Percentiles rank a stretch among this genome's conserved stretches.
These are phyloP conservation scores for Anabacerthia variegaticeps DNA, from an alignment of 2,797 vertebrate genomes.

Conservation along the genomic window DNA sequence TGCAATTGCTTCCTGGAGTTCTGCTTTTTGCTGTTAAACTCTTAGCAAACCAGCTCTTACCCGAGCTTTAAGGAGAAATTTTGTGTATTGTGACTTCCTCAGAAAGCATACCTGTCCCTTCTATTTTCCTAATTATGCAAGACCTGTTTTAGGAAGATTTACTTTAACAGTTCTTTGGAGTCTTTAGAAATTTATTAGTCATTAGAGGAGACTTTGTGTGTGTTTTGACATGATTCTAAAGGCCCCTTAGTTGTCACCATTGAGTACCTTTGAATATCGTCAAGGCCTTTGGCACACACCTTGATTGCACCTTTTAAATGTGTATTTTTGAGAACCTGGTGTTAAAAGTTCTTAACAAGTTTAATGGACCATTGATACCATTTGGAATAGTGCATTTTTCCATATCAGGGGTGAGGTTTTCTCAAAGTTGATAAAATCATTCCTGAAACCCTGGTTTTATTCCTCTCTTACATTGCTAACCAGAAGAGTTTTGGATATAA, in stretches of 20 bases:
- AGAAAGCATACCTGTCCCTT: background rate
- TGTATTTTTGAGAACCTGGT: background rate
- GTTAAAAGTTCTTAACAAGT: background rate
- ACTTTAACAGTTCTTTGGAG: background rate
- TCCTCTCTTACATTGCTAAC: background rate
- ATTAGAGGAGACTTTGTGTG: background rate
- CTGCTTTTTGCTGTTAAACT: constrained; percentile 9
- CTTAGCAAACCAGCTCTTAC: background rate
- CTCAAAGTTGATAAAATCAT: background rate
- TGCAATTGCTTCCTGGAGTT: background rate
- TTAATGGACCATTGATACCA: background rate
- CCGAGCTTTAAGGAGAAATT: background rate
- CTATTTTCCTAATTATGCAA: background rate
- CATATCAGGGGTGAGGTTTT: background rate
- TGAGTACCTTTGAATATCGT: background rate
- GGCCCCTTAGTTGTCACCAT: background rate
- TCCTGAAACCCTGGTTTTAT: background rate
- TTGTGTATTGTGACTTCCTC: background rate
- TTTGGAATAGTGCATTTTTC: background rate
- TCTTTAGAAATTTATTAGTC: background rate
- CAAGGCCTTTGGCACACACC: background rate
- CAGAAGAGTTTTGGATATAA: background rate
- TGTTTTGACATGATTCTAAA: background rate
- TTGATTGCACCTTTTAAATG: background rate
- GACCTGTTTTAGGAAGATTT: background rate